Evolutionary conservation across 2,113 vertebrate species (phyloP).

Genomic region (Hipposideros armiger): DNA sequence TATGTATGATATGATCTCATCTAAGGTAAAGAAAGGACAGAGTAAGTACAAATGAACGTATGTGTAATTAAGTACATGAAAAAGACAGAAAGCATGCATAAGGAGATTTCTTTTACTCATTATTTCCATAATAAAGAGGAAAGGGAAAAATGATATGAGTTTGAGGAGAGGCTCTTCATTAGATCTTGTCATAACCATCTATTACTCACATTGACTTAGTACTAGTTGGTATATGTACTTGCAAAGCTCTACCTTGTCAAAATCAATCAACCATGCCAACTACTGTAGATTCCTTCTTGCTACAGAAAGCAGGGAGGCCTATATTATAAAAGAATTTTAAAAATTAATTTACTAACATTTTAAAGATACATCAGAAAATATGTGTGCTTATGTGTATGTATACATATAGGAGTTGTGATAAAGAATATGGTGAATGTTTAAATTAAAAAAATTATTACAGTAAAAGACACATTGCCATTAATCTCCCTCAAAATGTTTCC

Average conservation of each 20-base stretch:
- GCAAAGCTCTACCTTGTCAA: not conserved
- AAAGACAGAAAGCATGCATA: not conserved
- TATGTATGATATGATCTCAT: not conserved
- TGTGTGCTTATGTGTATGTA: not conserved
- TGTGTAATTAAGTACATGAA: not conserved
- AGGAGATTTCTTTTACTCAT: not conserved
- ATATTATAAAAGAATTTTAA: not conserved
- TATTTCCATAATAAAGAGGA: not conserved
- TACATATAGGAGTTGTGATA: not conserved
- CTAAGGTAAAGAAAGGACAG: not conserved
- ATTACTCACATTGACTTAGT: not conserved
- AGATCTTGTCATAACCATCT: not conserved
- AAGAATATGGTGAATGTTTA: too few species aligned
- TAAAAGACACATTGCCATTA: too few species aligned
- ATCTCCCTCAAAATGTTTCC: too few species aligned
- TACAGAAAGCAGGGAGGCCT: not conserved
- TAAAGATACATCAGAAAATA: not conserved
- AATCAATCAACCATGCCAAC: not conserved
- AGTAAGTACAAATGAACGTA: not conserved
- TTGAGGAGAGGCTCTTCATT: not conserved
- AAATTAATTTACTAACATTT: not conserved
- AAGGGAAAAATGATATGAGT: not conserved
- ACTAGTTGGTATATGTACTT: not conserved
- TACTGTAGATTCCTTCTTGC: not conserved
- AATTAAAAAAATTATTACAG: too few species aligned